Conservation (phyloP, 2,113 vertebrate genomes). For the Orcinus orca region DNA sequence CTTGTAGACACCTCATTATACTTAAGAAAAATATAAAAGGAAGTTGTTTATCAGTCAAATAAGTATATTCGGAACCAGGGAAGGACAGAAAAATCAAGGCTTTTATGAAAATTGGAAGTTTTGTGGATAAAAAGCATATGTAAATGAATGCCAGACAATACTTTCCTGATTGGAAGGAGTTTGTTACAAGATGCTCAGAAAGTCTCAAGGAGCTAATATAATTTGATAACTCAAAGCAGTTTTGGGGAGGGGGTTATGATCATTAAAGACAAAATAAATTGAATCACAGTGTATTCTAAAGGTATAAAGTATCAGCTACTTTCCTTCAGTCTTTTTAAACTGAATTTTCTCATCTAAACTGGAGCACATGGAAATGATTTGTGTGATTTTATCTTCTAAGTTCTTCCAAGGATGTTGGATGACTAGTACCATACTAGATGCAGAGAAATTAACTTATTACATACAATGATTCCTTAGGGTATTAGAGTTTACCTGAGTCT, state of each 20-base stretch:
- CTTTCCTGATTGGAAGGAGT: background rate
- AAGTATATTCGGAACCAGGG: background rate
- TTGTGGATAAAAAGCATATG: background rate
- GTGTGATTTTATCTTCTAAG: conserved; percentile 14
- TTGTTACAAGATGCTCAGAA: background rate
- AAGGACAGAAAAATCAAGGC: background rate
- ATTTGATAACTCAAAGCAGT: background rate
- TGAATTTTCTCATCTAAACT: background rate
- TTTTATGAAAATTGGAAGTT: background rate
- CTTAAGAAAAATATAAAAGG: background rate
- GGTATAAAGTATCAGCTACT: background rate
- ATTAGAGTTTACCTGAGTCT: background rate
- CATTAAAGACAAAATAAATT: background rate
- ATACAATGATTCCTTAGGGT: background rate
- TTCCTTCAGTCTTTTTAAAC: background rate
- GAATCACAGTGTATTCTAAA: background rate
- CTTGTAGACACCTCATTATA: background rate
- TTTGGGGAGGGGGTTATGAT: background rate
- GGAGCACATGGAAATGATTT: background rate
- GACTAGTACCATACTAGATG: background rate
- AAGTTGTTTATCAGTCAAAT: background rate
- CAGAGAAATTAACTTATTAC: background rate
- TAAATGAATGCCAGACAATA: background rate
- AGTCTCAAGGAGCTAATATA: background rate
- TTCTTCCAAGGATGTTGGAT: background rate